Percentiles rank a stretch among this genome's conserved stretches.
These are phyloP conservation scores for Sphinx pinastri DNA, from an alignment of 2,888 invertebrate species.

Conservation along the genomic window DNA sequence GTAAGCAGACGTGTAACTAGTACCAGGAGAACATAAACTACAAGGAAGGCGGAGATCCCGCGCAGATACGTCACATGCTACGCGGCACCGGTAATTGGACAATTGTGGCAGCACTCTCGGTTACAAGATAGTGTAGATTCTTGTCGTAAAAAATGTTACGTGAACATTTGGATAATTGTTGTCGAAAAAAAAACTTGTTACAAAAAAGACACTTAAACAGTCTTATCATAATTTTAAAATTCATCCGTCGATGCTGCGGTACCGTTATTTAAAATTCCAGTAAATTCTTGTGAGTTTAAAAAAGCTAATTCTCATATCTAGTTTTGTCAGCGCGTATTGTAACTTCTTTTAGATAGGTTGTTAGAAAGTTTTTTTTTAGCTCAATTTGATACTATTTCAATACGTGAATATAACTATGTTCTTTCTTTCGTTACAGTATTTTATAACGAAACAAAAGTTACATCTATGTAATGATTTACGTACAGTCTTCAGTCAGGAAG, in stretches of 20 bases:
- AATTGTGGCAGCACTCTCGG: conserved; percentile 5
- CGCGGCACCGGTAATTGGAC: conserved; percentile 24
- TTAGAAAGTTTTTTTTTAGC: neutral
- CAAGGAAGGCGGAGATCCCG: conserved; percentile 14
- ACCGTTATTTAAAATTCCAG: conserved; percentile 2
- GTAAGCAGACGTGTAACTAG: conserved; percentile 16
- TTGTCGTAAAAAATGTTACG: conserved; percentile 22
- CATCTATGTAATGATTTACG: too few species aligned
- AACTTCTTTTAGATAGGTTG: neutral
- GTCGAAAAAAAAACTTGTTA: conserved; percentile 2
- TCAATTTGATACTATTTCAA: too few species aligned
- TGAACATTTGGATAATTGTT: conserved; percentile 19
- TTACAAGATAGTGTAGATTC: conserved; percentile 19
- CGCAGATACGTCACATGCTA: conserved; percentile 21
- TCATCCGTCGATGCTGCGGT: neutral
- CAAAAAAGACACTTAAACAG: conserved; percentile 5
- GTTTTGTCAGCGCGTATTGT: neutral
- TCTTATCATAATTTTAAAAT: conserved; percentile 16
- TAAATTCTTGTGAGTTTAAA: neutral
- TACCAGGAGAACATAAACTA: conserved; percentile 24
- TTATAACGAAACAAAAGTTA: too few species aligned
- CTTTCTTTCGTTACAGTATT: too few species aligned
- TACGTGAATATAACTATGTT: too few species aligned
- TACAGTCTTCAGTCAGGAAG: too few species aligned
- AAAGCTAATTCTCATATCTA: neutral